Evolutionary conservation across 2,888 invertebrate genomes (phyloP), one percentile per base, ranked within the genome.

Genomic region (Acheta domesticus): DNA sequence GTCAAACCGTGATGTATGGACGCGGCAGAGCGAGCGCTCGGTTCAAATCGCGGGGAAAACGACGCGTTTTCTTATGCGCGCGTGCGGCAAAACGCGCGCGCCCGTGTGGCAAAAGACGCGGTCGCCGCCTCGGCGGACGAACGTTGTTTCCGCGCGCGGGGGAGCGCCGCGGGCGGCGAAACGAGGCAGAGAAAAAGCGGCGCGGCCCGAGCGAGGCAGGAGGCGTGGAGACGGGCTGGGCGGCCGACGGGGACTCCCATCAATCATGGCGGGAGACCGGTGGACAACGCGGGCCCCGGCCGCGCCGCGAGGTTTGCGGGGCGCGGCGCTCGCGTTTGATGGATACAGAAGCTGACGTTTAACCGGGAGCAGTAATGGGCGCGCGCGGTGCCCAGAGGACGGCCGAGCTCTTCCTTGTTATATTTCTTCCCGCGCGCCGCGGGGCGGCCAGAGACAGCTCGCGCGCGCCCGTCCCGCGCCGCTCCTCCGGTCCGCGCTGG

Each of bases 321-420:
- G 62, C 62, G 62, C 36, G 36, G 36, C 36, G 36, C 5, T 36
- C 36, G 36, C 62, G 62, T 62, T 62, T 62, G 62, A 62, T 62
- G 62, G 62, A 62, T n/a, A 62, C 62, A n/a, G 62, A 62, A 62
- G n/a, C 62, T 62, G 62, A 62, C 62, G 62, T 62, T 62, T 62
- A 62, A 62, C 62, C 62, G 62, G n/a, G 62, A 62, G n/a, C 62
- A 12, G 62, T 62, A 62, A 62, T 62, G 62, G 62, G 62, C 62
- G 62, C 36, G 36, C 36, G 36, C 36, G 8, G 36, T 36, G 36
- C 36, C 36, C 36, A 62, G 62, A 62, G n/a, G 16, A 11, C 62
- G 62, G 14, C 16, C 62, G 62, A 3, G 12, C 62, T 62, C 62
- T 62, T 62, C 62, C 62, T 62, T 62, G 62, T 62, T 62, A 62